Evolutionary conservation across 2,888 invertebrate genomes (phyloP).

Genomic region (Xestia xanthographa): DNA sequence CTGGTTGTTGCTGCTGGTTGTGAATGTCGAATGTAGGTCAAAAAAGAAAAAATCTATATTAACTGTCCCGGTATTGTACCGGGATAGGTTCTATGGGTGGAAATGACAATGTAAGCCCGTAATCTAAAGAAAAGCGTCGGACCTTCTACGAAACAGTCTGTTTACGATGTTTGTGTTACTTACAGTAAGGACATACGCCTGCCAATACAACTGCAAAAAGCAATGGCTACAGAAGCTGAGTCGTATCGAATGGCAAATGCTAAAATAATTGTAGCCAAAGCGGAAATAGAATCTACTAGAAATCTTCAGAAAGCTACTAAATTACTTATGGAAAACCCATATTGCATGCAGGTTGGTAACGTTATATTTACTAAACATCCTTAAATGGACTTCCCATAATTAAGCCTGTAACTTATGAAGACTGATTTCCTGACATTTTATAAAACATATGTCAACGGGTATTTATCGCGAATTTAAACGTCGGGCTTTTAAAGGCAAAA

Average conservation of each 20-base stretch:
- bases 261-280: conserved; percentile 92
- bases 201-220: conserved; percentile 89
- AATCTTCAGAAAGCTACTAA: conserved; percentile 92
- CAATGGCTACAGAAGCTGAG: conserved; percentile 92
- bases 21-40: neutral
- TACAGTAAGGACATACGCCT: conserved; percentile 78
- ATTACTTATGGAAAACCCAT: conserved; percentile 90
- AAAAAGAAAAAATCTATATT: neutral
- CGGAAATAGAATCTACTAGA: conserved; percentile 91
- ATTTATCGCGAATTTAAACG: no score
- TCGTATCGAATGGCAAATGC: conserved; percentile 91
- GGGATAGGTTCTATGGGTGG: neutral
- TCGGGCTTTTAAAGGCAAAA: no score
- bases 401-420: neutral
- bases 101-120: neutral
- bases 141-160: neutral
- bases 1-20: no score
- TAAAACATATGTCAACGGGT: no score
- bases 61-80: neutral
- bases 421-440: neutral
- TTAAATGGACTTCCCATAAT: neutral
- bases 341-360: conserved; percentile 81
- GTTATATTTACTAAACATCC: neutral
- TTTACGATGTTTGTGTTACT: conserved; percentile 4
- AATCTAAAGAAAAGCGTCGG: neutral